Evolutionary conservation across 2,888 invertebrate species (phyloP).

Genomic region (Lamproptera curius): DNA sequence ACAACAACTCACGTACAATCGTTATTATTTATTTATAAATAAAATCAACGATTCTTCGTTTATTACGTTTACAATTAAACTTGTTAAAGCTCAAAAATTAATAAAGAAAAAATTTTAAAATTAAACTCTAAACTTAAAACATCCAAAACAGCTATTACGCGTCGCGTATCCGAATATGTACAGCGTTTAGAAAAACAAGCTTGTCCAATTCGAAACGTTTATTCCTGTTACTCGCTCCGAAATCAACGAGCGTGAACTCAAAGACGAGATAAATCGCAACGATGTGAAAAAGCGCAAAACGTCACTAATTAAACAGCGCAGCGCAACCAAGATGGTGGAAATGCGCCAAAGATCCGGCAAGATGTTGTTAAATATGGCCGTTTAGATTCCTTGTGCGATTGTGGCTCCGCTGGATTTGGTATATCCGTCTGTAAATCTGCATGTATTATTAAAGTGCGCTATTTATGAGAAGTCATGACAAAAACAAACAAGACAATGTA

Average conservation of each 20-base stretch:
- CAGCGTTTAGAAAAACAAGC: neutral
- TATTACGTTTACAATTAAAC: neutral
- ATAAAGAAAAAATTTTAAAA: neutral
- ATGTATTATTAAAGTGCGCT: too few species aligned
- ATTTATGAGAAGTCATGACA: too few species aligned
- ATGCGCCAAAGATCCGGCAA: constrained; percentile 49
- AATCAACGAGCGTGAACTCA: constrained; percentile 17
- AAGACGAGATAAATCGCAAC: constrained; percentile 18
- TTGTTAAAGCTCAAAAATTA: neutral
- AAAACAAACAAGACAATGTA: too few species aligned
- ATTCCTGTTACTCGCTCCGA: constrained; percentile 4
- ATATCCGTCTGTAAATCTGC: too few species aligned
- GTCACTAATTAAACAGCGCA: constrained; percentile 41
- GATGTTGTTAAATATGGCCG: constrained; percentile 32
- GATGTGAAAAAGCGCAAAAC: constrained; percentile 35
- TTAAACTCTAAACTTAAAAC: neutral
- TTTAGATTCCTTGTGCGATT: constrained; percentile 35
- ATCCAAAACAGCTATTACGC: too few species aligned
- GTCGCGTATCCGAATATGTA: neutral
- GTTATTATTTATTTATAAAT: too few species aligned
- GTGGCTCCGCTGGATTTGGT: too few species aligned
- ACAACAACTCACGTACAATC: too few species aligned
- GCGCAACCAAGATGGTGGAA: constrained; percentile 32
- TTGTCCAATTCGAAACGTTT: constrained; percentile 12
- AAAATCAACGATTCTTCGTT: neutral